Base-by-base conservation (phyloP, 2,888 invertebrate genomes). In the Aphrophora alni region DNA sequence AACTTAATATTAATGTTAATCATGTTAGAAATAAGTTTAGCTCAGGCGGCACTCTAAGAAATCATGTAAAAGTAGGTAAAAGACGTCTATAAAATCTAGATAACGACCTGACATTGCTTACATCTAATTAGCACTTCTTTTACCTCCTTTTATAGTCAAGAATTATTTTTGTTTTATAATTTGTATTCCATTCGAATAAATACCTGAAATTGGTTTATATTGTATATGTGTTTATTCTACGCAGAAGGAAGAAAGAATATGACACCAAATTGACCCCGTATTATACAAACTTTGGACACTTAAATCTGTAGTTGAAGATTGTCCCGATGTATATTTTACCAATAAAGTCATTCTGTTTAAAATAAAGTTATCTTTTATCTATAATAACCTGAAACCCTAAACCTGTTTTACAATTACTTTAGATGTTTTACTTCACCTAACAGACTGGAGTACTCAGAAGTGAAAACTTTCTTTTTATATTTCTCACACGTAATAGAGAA, bases 301-400 rank as follows among this genome's bases (percentile, higher is more conserved):
- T 74, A 38, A 59, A 51, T 78, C 78, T 44, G 78, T 78, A 78
- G 73, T 1, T 27, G 59, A 68, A 51, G 38, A 72, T 51, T 27
- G 51, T 72, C 78, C 78, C 78, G 24, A 74, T 79, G 78, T 79
- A 79, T 79, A 79, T 79, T 79, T 79, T 79, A 74, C 74, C 78
- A 79, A 79, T 79, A 79, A 79, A 79, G 69, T 79, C 74, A 79
- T 79, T 79, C 73, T 79, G 78, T 79, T 79, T 79, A 79, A 59
- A 59, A 59, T 59, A 59, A 59, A 59, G 33, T 33, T 44, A 14
- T 14, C 17, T 44, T 44, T 44, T 2, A 8, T 44, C 17, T 44
- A 12, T 44, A 14, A 44, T 44, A 44, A 10, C 12, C 44, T 44
- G 44, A 44, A 44, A 7, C 10, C 14, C 14, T 44, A 2, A 17